Evolutionary conservation across 2,888 invertebrate species (phyloP).

Genomic region (Drosophila atripex): DNA sequence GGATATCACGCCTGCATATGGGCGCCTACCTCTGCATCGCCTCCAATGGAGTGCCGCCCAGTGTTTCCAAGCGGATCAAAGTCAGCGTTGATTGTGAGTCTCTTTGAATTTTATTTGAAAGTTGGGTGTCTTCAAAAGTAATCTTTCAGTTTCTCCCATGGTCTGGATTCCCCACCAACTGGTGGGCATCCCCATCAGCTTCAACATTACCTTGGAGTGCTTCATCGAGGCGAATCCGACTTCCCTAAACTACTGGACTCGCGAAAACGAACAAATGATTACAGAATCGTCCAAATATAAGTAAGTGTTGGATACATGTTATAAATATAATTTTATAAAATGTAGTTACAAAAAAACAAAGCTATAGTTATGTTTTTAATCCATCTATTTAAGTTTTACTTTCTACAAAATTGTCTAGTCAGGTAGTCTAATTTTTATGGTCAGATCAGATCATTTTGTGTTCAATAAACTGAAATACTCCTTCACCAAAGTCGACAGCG

Average conservation of each 20-base stretch:
- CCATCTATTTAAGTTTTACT: neutral
- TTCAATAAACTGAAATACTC: neutral
- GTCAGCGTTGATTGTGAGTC: constrained; percentile 97
- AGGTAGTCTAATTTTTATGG: too few species aligned
- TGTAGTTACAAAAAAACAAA: too few species aligned
- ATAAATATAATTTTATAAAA: too few species aligned
- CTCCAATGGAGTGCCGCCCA: constrained; percentile 94
- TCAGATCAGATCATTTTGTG: constrained; percentile 2
- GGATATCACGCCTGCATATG: constrained; percentile 95
- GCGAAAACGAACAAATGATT: constrained; percentile 94
- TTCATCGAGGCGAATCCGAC: constrained; percentile 96
- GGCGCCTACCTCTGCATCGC: constrained; percentile 94
- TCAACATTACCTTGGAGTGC: constrained; percentile 93
- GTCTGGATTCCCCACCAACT: constrained; percentile 95
- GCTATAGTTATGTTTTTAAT: neutral
- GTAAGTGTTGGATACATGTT: constrained; percentile 58
- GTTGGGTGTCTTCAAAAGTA: neutral
- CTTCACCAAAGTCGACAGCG: constrained; percentile 78
- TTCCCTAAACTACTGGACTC: constrained; percentile 95
- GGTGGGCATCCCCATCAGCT: constrained; percentile 92
- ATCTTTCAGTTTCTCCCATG: constrained; percentile 93
- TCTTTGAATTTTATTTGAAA: neutral
- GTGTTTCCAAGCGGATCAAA: constrained; percentile 95
- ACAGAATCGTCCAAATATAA: constrained; percentile 93
- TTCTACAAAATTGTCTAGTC: neutral